A percentile compares a stretch with the other conserved stretches of the same genome.
These are phyloP conservation scores for Hycleus phaleratus DNA, from an alignment of 1,140 invertebrate genomes.

Conservation along the genomic window DNA sequence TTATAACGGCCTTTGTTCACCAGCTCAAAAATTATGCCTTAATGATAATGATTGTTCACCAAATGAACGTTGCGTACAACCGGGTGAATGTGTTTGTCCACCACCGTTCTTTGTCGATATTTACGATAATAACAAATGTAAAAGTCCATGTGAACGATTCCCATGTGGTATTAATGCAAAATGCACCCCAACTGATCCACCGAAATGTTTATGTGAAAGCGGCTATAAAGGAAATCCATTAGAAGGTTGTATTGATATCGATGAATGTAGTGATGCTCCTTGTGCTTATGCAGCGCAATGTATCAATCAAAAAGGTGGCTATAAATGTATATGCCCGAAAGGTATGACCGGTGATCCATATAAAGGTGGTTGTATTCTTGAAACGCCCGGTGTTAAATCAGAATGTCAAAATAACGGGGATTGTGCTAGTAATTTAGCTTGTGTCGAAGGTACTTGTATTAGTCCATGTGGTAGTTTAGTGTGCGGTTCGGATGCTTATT, in stretches of 20 bases:
- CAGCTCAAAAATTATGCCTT: constrained; percentile 70
- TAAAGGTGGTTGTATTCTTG: constrained; percentile 63
- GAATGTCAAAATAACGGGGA: constrained; percentile 66
- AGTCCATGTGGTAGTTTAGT: constrained; percentile 72
- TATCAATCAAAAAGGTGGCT: constrained; percentile 76
- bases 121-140: constrained; percentile 72
- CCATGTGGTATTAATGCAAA: constrained; percentile 88
- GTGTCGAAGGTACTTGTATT: constrained; percentile 65
- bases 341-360: constrained; percentile 79
- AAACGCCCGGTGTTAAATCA: constrained; percentile 40
- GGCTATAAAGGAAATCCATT: constrained; percentile 80
- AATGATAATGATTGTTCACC: constrained; percentile 72
- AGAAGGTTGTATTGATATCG: constrained; percentile 73
- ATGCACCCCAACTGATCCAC: constrained; percentile 82
- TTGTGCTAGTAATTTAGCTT: constrained; percentile 72
- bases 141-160: constrained; percentile 81
- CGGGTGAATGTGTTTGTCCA: constrained; percentile 81
- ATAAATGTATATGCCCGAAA: constrained; percentile 74
- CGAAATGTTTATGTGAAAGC: constrained; percentile 75
- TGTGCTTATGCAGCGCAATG: constrained; percentile 82
- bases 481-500: constrained; percentile 78
- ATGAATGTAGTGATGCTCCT: constrained; percentile 70
- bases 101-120: constrained; percentile 80
- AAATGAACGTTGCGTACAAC: constrained; percentile 86
- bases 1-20: constrained; percentile 63